Evolutionary conservation across 2,113 vertebrate species (phyloP).

Genomic region (Prionailurus viverrinus): DNA sequence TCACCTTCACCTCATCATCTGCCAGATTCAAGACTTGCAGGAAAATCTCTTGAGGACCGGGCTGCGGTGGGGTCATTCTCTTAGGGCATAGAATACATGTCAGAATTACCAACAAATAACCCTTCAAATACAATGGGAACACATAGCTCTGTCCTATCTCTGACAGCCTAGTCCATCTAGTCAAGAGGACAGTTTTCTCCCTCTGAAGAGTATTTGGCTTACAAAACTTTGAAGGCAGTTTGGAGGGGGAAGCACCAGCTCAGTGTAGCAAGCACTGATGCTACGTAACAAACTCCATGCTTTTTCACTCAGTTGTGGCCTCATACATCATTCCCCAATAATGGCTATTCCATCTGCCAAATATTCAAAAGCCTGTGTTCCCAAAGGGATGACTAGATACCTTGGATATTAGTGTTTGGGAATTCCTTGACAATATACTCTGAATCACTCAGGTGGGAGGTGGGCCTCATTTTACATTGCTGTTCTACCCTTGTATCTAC

Average conservation of each 20-base stretch:
- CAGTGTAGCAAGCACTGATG: neutral
- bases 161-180: neutral
- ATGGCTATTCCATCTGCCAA: neutral
- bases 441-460: constrained; percentile 23
- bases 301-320: neutral
- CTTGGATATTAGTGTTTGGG: neutral
- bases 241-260: neutral
- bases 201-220: neutral
- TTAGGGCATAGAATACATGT: constrained; percentile 78
- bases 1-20: constrained; percentile 86
- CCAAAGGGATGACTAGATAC: neutral
- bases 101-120: constrained; percentile 39
- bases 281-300: neutral
- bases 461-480: constrained; percentile 5
- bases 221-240: constrained; percentile 4
- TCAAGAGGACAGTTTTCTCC: neutral
- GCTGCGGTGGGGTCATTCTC: constrained; percentile 90
- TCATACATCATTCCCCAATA: neutral
- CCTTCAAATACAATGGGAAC: neutral
- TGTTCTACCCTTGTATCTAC: neutral
- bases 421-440: constrained; percentile 10
- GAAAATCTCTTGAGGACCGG: constrained; percentile 88
- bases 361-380: neutral
- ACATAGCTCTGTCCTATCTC: neutral
- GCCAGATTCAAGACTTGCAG: constrained; percentile 93